Evolutionary conservation across 2,113 vertebrate species (phyloP).

Genomic region (Tautogolabrus adspersus): DNA sequence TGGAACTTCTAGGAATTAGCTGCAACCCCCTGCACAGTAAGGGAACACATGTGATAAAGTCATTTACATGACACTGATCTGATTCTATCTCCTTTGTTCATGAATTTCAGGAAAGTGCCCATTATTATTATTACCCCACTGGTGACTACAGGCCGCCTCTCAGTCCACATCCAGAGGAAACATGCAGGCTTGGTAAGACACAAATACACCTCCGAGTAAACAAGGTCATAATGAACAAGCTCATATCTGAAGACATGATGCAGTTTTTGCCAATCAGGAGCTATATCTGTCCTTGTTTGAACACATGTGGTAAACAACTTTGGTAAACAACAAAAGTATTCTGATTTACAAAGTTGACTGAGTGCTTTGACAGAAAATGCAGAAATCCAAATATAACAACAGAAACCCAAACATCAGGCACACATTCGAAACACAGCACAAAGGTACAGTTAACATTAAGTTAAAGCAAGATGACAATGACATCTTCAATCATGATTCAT

Average conservation of each 20-base stretch:
- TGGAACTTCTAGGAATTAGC: neutral
- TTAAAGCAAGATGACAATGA: neutral
- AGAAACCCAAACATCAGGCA: neutral
- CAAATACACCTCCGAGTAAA: constrained; percentile 27
- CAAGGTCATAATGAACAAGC: constrained; percentile 36
- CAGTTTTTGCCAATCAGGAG: neutral
- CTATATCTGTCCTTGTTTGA: neutral
- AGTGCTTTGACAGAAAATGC: neutral
- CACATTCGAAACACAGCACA: neutral
- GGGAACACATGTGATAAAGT: constrained; percentile 35
- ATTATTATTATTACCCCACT: constrained; percentile 82
- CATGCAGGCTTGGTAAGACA: constrained; percentile 58
- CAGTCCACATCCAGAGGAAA: constrained; percentile 73
- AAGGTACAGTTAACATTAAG: neutral
- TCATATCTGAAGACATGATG: neutral
- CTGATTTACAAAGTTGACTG: neutral
- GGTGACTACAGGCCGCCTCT: constrained; percentile 70
- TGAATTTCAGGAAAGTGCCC: constrained; percentile 69
- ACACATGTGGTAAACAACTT: neutral
- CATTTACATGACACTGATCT: constrained; percentile 20
- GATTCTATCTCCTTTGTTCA: constrained; percentile 40
- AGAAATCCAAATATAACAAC: neutral
- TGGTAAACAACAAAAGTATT: neutral
- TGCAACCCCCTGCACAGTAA: neutral
- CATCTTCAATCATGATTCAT: too few relatives aligned